Conservation (phyloP, 2,888 invertebrate genomes). For the Glaucopsyche alexis region DNA sequence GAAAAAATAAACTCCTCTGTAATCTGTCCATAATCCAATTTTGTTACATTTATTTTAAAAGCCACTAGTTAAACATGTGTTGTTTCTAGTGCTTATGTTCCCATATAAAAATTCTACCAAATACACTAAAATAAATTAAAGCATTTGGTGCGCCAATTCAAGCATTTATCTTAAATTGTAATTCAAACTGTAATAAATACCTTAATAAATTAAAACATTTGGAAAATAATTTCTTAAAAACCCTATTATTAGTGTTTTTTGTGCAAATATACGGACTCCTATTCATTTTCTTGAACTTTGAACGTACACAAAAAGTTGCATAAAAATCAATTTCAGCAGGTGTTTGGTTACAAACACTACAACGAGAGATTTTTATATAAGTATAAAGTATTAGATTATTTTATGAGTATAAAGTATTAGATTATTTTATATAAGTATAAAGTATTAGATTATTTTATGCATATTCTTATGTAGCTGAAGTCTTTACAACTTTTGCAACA, state of each 20-base stretch:
- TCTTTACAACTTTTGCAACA: too few relatives aligned
- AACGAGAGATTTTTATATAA: background rate
- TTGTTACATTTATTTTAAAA: background rate
- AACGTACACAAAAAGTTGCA: too few relatives aligned
- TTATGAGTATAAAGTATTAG: background rate
- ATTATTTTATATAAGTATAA: background rate
- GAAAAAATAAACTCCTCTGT: background rate
- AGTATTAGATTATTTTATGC: background rate
- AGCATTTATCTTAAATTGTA: too few relatives aligned
- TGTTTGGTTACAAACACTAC: too few relatives aligned
- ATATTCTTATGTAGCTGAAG: background rate
- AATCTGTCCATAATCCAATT: background rate
- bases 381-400: background rate
- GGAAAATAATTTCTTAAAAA: too few relatives aligned
- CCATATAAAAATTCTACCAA: background rate
- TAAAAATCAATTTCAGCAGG: too few relatives aligned
- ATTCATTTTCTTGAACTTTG: background rate
- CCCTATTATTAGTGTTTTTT: too few relatives aligned
- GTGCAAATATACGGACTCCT: background rate
- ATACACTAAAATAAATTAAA: constrained; percentile 1
- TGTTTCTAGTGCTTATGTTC: background rate
- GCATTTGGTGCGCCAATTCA: background rate
- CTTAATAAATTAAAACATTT: too few relatives aligned
- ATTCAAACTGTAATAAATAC: too few relatives aligned
- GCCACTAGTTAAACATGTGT: background rate